phyloP scores from a whole-genome alignment of 2,888 invertebrate genomes.

The Yponomeuta cagnagella region DNA sequence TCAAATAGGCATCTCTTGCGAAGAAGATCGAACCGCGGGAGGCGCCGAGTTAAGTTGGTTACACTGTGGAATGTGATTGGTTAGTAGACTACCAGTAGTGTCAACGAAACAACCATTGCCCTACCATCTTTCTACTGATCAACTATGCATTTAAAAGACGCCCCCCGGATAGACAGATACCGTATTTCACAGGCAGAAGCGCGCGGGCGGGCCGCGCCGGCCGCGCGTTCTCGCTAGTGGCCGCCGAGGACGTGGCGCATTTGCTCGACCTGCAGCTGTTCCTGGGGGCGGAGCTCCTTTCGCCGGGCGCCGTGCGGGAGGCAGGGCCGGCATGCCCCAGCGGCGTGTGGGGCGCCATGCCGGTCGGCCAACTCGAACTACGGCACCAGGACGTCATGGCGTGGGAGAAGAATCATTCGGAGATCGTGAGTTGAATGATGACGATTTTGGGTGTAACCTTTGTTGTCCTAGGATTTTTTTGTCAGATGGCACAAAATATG shows the following conservation, averaged over 20 bases:
- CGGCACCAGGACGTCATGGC: conserved; percentile 84
- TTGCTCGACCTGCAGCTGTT: conserved; percentile 96
- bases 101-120: too few species aligned
- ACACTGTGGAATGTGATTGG: too few species aligned
- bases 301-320: conserved; percentile 35
- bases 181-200: conserved; percentile 81
- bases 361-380: conserved; percentile 88
- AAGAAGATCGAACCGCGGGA: too few species aligned
- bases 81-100: too few species aligned
- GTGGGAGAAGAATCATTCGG: conserved; percentile 83
- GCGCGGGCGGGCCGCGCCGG: conserved; percentile 96
- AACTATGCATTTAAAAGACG: too few species aligned
- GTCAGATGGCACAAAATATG: too few species aligned
- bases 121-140: too few species aligned
- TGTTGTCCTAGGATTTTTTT: not conserved
- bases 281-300: conserved; percentile 82
- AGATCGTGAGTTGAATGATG: conserved; percentile 79
- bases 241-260: conserved; percentile 94
- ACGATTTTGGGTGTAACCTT: not conserved
- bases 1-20: too few species aligned
- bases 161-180: too few species aligned
- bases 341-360: conserved; percentile 86
- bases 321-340: conserved; percentile 60
- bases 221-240: conserved; percentile 91
- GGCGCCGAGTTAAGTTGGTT: too few species aligned